A percentile compares a stretch with the other conserved stretches of the same genome.
Conservation (phyloP, 1,140 invertebrate species). For the Tribolium castaneum region DNA sequence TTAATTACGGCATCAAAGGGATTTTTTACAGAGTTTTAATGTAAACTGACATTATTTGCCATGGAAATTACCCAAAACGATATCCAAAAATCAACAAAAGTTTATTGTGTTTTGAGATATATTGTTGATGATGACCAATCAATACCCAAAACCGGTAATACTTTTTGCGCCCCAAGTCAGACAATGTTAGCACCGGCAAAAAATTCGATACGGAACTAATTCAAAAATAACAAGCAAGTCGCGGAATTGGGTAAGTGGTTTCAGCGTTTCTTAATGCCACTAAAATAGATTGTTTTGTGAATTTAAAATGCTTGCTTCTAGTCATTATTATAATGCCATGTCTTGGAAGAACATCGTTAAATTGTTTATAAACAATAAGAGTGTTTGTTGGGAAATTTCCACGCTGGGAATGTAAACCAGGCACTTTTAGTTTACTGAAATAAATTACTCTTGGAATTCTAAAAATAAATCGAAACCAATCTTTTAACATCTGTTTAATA, state of each 20-base stretch:
- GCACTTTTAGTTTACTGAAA: not conserved
- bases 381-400: not conserved
- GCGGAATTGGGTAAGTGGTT: not conserved
- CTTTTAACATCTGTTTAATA: slow-evolving; percentile 31
- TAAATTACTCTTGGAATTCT: slow-evolving; percentile 14
- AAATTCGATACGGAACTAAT: not conserved
- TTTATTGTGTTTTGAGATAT: slow-evolving; percentile 11
- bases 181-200: not conserved
- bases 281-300: not conserved
- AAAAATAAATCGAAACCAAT: slow-evolving; percentile 16
- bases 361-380: slow-evolving; percentile 31
- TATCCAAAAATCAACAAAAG: slow-evolving; percentile 15
- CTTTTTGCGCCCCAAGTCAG: not conserved
- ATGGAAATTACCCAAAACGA: slow-evolving; percentile 18
- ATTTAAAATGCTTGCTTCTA: not conserved
- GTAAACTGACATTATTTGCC: not conserved
- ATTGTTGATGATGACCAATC: slow-evolving; percentile 4
- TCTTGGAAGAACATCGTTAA: not conserved
- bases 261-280: not conserved
- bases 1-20: not conserved
- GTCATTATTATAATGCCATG: not conserved
- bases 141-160: not conserved
- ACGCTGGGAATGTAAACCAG: not conserved
- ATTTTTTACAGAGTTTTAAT: not conserved
- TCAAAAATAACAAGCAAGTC: not conserved